Base-by-base conservation (phyloP, 2,113 vertebrate species). In the Brachyhypopomus gauderio region DNA sequence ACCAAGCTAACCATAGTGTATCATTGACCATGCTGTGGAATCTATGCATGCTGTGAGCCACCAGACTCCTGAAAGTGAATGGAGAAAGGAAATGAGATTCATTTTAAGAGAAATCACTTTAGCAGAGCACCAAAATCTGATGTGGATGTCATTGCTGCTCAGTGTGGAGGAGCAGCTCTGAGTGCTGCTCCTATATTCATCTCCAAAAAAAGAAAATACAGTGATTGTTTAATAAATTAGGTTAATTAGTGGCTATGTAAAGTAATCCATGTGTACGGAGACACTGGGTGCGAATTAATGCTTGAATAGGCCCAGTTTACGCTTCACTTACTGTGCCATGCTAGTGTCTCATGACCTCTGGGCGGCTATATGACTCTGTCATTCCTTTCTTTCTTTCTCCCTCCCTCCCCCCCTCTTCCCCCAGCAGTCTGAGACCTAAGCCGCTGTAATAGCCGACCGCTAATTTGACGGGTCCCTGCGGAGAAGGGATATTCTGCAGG, bases 181-280 rank as follows among this genome's bases (percentile, higher is more conserved):
- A 82, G 69, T 30, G 62, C 84, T 79, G 86, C 78, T 83, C 76
- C 56, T 63, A 48, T 75, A 75, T 82, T 83, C 70, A 82, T 79
- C 81, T 77, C 75, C 83, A 23, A 67, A 52, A 52, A 30, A 82
- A 88, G 83, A 87, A 87, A 85, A 85, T 80, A 85, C 67, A 27
- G 79, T 88, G 87, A 89, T 89, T 89, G 85, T 81, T 79, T 83
- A 86, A 88, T 81, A 88, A 88, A 91, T 90, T 89, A 88, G 80
- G 67, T 75, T 86, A 85, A 88, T 91, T 91, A 88, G 85, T 75
- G 20, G 69, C 83, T 79, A 75, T 85, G 89, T 87, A 88, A 88
- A 85, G 83, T 87, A 74, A 88, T 88, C 86, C 83, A 76, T 52
- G 23, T 62, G 72, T 38, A 3, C 30, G 23, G 23, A 72, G 80